Conservation (phyloP, 2,113 vertebrate species). For the Agapornis roseicollis region DNA sequence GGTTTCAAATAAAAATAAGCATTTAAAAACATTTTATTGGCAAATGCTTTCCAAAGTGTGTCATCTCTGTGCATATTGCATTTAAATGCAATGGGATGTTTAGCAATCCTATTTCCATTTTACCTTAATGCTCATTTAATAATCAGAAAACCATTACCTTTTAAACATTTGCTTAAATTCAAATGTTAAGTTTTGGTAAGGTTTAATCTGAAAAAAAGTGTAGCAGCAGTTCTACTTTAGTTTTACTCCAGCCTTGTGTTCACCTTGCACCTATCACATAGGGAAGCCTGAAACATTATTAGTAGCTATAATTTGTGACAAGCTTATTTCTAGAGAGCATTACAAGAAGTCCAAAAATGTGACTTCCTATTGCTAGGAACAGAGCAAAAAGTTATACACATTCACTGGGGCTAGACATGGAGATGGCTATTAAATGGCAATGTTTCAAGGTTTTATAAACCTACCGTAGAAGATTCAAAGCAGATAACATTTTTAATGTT, state of each 20-base stretch:
- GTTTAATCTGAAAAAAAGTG: constrained; percentile 1
- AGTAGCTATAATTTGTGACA: constrained; percentile 19
- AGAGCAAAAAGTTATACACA: constrained; percentile 8
- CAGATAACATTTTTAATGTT: constrained; percentile 17
- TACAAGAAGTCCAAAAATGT: neutral
- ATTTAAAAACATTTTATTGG: neutral
- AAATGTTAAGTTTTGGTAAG: neutral
- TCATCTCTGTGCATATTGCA: neutral
- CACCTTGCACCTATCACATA: neutral
- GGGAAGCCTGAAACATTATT: neutral
- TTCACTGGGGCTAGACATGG: neutral
- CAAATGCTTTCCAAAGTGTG: neutral
- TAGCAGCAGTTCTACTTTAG: neutral
- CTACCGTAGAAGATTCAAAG: constrained; percentile 30
- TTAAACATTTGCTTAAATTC: constrained; percentile 3
- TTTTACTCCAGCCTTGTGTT: constrained; percentile 36
- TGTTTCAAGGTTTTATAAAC: constrained; percentile 40
- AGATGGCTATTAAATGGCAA: constrained; percentile 20
- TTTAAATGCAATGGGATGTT: neutral
- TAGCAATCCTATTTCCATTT: constrained; percentile 20
- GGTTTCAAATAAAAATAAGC: neutral
- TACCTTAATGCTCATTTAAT: neutral
- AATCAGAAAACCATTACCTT: constrained; percentile 16
- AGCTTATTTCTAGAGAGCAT: constrained; percentile 36
- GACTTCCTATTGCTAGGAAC: neutral